Base-by-base conservation (phyloP, 2,888 invertebrate species). In the Bombylius major region DNA sequence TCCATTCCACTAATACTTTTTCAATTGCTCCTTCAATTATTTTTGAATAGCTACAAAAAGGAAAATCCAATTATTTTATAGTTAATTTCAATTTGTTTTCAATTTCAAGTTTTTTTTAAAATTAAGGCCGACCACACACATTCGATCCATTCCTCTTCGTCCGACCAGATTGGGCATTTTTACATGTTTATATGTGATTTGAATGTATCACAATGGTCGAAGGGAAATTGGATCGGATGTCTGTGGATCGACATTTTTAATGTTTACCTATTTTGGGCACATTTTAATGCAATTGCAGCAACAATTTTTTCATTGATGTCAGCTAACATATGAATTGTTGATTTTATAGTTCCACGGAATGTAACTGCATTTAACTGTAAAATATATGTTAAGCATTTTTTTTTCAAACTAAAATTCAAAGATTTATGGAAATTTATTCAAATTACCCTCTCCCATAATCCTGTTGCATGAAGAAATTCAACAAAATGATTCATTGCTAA, bases 301-400 rank as follows among this genome's bases (percentile, higher is more conserved):
- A 85, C 79, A 57, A 92, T 78, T 71, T 88, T 89, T 72, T 93
- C 94, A 7, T 85, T 83, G 65, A 89, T 83, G 70, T 85, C 87
- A 59, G 84, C 79, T 57, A 91, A 76, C 60, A 82, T 76, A 62
- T 73, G 70, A 67, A 73, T 68, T 9, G 79, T 78, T 51, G 76
- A 68, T 52, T 70, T 72, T 4, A 71, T 51, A 11, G 67, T 64
- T 12, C 72, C 67, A 47, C 64, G 62, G 53, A 66, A 66, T 4
- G 70, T 66, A 51, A 75, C 64, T 4, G 70, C 68, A 57, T 67
- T 67, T 9, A 76, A 63, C 62, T 64, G 50, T 50, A 54, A 56
- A 11, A 55, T 44, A 51, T 47, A 33, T 42, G 13, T 23, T 23
- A 49, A 31, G n/a, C 4, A 8, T 56, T 45, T 53, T 7, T 36